Conservation (phyloP, 2,797 vertebrate species). For the Sebastes iracundus region DNA sequence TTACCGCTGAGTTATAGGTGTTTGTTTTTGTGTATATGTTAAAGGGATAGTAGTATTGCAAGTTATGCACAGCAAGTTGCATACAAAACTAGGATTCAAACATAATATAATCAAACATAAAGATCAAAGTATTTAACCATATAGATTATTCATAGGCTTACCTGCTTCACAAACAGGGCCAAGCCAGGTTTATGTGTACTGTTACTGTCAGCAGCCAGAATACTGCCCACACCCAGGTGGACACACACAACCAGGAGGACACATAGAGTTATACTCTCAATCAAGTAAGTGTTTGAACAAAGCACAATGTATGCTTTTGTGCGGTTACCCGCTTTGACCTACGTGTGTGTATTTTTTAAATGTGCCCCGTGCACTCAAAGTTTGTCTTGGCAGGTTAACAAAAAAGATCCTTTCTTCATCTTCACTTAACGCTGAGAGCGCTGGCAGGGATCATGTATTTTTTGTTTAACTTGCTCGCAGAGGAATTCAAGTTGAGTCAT, state of each 20-base stretch:
- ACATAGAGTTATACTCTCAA: not conserved
- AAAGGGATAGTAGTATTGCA: too few relatives aligned
- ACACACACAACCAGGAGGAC: not conserved
- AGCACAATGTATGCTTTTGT: not conserved
- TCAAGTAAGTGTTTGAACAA: not conserved
- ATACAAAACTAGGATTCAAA: not conserved
- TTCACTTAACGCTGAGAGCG: conserved; percentile 4
- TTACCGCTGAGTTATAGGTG: not conserved
- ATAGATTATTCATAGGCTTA: not conserved
- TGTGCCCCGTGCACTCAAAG: not conserved
- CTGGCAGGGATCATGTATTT: conserved; percentile 20
- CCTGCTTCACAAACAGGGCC: not conserved
- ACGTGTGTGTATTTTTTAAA: not conserved
- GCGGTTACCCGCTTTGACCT: not conserved
- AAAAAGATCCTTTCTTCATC: not conserved
- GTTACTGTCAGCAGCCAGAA: not conserved
- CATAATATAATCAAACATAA: too few relatives aligned
- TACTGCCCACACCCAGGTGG: not conserved
- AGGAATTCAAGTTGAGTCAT: conserved; percentile 6
- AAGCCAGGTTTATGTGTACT: not conserved
- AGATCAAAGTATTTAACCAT: too few relatives aligned
- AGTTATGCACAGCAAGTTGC: not conserved
- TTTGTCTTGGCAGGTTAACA: conserved; percentile 19
- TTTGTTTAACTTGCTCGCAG: conserved; percentile 2
- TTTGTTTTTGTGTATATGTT: not conserved